A percentile compares a stretch with the other conserved stretches of the same genome.
Conservation (phyloP, 2,797 vertebrate species). For the Fratercula arctica region DNA sequence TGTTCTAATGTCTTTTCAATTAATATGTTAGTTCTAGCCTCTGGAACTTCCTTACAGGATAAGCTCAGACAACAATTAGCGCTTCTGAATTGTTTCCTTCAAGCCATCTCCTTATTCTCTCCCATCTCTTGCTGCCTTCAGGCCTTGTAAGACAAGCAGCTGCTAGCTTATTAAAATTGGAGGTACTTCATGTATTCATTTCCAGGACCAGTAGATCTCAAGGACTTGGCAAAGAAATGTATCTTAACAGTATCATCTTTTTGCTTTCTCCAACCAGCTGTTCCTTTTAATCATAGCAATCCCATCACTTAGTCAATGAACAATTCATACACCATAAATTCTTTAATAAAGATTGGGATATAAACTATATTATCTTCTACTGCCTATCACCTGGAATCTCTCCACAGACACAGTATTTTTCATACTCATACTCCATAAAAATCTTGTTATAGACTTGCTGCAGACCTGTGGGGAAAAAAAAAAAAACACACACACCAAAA, state of each 20-base stretch:
- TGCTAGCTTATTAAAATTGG: not conserved
- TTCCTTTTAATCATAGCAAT: not conserved
- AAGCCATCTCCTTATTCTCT: not conserved
- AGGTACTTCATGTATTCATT: not conserved
- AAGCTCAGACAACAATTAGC: not conserved
- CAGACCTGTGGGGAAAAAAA: not conserved
- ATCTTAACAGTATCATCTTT: not conserved
- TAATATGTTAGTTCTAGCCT: not conserved
- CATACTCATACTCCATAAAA: not conserved
- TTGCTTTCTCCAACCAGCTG: not conserved
- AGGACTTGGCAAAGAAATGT: not conserved
- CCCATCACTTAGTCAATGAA: not conserved
- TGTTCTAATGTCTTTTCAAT: not conserved
- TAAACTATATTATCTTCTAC: not conserved
- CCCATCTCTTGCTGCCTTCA: not conserved
- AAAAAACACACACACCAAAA: not conserved
- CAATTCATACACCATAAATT: not conserved
- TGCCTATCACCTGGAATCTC: not conserved
- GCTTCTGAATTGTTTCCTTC: not conserved
- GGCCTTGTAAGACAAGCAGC: not conserved
- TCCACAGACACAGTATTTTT: not conserved
- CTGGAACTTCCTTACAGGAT: not conserved
- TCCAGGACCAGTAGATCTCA: not conserved
- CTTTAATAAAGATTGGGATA: not conserved
- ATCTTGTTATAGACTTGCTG: not conserved